Evolutionary conservation across 1,140 invertebrate genomes (phyloP).

Genomic region (Chrysopa pallens): DNA sequence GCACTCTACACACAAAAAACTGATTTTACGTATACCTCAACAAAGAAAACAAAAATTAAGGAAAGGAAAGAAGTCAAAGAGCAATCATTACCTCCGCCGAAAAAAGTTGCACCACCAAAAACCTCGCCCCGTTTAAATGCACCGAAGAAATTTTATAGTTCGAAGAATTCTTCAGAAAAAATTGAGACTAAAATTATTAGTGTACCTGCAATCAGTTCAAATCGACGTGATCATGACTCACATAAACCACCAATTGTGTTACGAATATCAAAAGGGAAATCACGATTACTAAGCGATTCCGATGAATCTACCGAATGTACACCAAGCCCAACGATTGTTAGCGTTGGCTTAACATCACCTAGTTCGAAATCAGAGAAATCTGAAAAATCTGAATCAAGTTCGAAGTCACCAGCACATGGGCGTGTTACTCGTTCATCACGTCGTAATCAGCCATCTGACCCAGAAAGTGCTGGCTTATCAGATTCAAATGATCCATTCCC

Average conservation of each 20-base stretch:
- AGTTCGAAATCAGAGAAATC: constrained; percentile 11
- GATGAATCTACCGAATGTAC: constrained; percentile 18
- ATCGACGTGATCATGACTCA: constrained; percentile 32
- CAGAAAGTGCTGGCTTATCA: constrained; percentile 15
- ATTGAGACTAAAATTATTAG: constrained; percentile 8
- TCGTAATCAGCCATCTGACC: constrained; percentile 19
- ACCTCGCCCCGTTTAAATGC: constrained; percentile 19
- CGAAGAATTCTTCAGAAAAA: background rate
- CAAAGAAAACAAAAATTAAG: constrained; percentile 4
- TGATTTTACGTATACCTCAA: constrained; percentile 18
- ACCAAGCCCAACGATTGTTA: constrained; percentile 16
- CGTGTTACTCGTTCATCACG: constrained; percentile 19
- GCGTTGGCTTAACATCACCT: constrained; percentile 12
- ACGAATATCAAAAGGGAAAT: constrained; percentile 44
- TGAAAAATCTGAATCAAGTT: constrained; percentile 4
- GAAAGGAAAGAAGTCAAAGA: constrained; percentile 8
- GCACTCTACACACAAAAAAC: constrained; percentile 26
- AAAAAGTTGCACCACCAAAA: constrained; percentile 17
- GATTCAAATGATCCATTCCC: constrained; percentile 11
- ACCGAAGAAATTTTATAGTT: background rate
- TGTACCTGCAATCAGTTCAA: constrained; percentile 12
- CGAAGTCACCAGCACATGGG: constrained; percentile 14
- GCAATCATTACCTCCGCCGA: constrained; percentile 18
- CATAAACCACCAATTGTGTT: constrained; percentile 45
- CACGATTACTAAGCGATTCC: constrained; percentile 28